Base-by-base conservation (phyloP, 2,888 invertebrate genomes). In the Dendrolimus pini region DNA sequence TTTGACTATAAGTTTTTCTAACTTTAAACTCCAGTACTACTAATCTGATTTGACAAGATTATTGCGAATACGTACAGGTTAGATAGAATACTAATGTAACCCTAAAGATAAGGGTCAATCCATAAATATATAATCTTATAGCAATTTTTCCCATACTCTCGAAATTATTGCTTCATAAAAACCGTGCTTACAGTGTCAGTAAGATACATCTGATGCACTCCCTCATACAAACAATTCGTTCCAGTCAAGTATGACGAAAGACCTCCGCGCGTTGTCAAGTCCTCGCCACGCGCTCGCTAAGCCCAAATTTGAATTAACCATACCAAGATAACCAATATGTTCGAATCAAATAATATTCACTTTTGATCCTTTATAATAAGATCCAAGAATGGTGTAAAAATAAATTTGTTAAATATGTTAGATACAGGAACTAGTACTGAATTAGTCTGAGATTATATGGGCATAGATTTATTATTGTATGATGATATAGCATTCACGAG, bases 171-270 rank as follows among this genome's bases (percentile, higher is more conserved):
- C 30, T 10, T 47, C 47, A 7, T 47, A 12, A 47, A 47, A 47
- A 47, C 47, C 12, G 47, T 12, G 9, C 47, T 10, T 47, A 47
- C 47, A 47, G 47, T 47, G 47, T 47, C 9, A 47, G 12, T 47
- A 8, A 47, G 47, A 10, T 47, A 47, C 47, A 47, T 47, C 47
- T 12, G 47, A 47, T 47, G 47, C 47, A 47, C 47, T 47, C 83
- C 81, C 81, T 73, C 72, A 77, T 75, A 74, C 75, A 80, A 78
- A 80, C 75, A 82, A 89, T 90, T 90, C 74, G 90, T 89, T 89
- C 83, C 86, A 82, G 82, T 78, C 76, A 71, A 80, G 88, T 85
- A 77, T 86, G 76, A 75, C 90, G 82, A 89, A 89, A 84, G 75
- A 69, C 72, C 75, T 74, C 74, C 78, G 77, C 72, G 74, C 80